Conservation (phyloP, 2,797 vertebrate species). For the Threskiornis aethiopicus region DNA sequence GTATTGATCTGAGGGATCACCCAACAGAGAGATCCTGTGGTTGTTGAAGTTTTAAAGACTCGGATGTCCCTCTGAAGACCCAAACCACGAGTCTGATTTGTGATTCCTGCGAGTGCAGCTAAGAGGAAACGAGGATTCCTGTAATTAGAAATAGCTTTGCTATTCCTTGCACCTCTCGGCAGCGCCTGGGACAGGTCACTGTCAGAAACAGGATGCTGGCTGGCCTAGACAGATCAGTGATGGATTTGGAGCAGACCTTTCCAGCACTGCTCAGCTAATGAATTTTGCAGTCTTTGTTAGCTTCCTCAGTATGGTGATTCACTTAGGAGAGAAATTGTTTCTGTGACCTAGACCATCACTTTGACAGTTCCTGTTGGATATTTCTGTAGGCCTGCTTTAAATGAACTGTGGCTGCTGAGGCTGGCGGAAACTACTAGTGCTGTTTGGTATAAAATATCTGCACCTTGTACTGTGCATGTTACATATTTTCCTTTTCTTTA, state of each 20-base stretch:
- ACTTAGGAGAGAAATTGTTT: not conserved
- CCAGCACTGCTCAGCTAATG: slow-evolving; percentile 27
- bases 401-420: not conserved
- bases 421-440: not conserved
- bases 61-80: not conserved
- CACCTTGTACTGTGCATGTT: not conserved
- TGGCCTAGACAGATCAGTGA: not conserved
- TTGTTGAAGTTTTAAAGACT: not conserved
- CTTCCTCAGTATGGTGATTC: slow-evolving; percentile 3
- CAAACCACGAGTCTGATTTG: not conserved
- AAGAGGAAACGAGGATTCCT: not conserved
- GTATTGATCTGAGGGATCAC: not conserved
- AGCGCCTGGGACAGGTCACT: not conserved
- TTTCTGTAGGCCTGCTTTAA: not conserved
- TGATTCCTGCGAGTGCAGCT: not conserved
- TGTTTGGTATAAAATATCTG: not conserved
- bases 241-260: slow-evolving; percentile 13
- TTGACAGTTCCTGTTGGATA: not conserved
- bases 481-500: not conserved
- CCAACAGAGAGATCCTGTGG: not conserved
- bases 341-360: not conserved
- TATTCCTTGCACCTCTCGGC: not conserved
- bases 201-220: slow-evolving; percentile 19
- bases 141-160: not conserved
- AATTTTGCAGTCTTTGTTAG: slow-evolving; percentile 22